Evolutionary conservation across 2,888 invertebrate species (phyloP), one percentile per base, ranked within the genome.

Genomic region (Syritta pipiens): DNA sequence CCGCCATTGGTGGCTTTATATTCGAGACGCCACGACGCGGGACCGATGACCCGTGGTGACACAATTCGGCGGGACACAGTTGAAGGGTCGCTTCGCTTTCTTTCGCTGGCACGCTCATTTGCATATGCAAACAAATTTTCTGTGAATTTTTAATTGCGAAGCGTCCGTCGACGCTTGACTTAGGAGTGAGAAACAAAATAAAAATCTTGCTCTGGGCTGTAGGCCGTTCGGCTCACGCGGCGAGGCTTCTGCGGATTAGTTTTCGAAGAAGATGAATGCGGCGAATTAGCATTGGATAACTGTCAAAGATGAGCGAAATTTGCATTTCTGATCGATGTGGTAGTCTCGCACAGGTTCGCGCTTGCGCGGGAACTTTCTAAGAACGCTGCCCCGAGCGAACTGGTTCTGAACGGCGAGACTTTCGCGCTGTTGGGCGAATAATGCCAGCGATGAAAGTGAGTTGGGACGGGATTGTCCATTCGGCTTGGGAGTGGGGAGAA

Each of bases 51-150:
- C 37, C 12, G n/a, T 2, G 24, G 22, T 57, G 65, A 55, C 65
- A 53, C 42, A 65, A 7, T 26, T 40, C n/a, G 4, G n/a, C 5
- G 7, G 14, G n/a, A n/a, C 40, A 19, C 3, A 40, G 42, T 42
- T 51, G 17, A 63, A 63, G 44, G 63, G 63, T 65, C 22, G 44
- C 1, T 7, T 3, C 1, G 24, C 32, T 44, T 44, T 53, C 51
- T 53, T 53, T 51, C 19, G 24, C 1, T 1, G 0, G 14, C 19
- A 19, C 5, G 5, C 37, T 14, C n/a, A 32, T 32, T 20, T 32
- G 17, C 40, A 57, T 40, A 5, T 2, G 10, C 4, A 59, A 42
- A 42, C 42, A 19, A 30, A 59, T n/a, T 17, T 17, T 30, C 1
- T n/a, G n/a, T 24, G 2, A 22, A 60, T 24, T 14, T 9, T 7